Percentiles rank a stretch among this genome's conserved stretches.
These are phyloP conservation scores for Acanthurus leucopareius DNA, from an alignment of 2,797 vertebrate genomes.

Conservation along the genomic window DNA sequence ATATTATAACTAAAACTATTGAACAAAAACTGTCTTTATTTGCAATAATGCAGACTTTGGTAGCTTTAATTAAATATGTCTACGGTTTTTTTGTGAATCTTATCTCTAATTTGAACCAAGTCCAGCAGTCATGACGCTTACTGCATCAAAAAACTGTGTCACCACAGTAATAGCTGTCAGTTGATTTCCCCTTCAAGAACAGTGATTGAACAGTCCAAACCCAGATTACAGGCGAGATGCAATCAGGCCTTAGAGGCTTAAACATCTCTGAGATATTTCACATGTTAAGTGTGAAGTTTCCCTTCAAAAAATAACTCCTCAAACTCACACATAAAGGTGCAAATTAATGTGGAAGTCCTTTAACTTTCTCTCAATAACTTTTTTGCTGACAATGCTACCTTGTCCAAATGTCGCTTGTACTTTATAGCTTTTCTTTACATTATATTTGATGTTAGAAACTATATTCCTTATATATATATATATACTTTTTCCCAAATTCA, in stretches of 20 bases:
- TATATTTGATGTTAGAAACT: too few relatives aligned
- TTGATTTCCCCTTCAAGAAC: not conserved
- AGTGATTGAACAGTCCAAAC: not conserved
- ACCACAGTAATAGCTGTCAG: not conserved
- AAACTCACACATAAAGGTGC: not conserved
- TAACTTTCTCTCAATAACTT: not conserved
- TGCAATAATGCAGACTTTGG: too few relatives aligned
- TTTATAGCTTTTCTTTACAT: too few relatives aligned
- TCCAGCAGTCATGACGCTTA: not conserved
- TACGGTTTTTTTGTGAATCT: constrained; percentile 6
- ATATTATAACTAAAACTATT: too few relatives aligned
- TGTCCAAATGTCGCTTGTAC: too few relatives aligned
- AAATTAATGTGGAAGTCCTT: too few relatives aligned
- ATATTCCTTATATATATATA: not conserved
- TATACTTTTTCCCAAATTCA: not conserved
- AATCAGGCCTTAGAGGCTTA: not conserved
- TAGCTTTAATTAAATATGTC: not conserved
- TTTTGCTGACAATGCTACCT: too few relatives aligned
- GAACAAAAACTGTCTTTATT: too few relatives aligned
- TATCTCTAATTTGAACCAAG: constrained; percentile 17
- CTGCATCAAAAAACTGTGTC: constrained; percentile 4
- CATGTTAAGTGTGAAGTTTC: not conserved
- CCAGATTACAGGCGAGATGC: not conserved
- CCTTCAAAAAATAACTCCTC: too few relatives aligned
- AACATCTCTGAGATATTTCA: not conserved